Base-by-base conservation (phyloP, 2,888 invertebrate species). In the Drosophila colorata region DNA sequence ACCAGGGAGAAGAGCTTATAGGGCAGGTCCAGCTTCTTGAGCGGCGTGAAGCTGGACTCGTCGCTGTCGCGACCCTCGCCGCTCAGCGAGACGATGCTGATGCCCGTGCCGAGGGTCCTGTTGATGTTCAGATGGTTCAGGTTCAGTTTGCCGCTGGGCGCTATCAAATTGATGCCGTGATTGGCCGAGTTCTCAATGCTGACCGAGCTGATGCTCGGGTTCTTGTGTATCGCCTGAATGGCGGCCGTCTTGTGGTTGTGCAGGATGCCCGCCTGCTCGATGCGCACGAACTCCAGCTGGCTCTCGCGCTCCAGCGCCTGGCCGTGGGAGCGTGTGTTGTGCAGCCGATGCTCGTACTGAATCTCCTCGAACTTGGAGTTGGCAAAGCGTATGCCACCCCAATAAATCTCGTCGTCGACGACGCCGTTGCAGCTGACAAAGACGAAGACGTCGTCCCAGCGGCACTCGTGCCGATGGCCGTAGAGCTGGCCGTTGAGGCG, bases 331-430 rank as follows among this genome's bases (percentile, higher is more conserved):
- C 95, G 94, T 7, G 95, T 79, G 84, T 97, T 96, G 86, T 97
- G 97, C 60, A 97, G 95, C 57, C 97, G 94, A 82, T 96, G 95
- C 79, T 96, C 96, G 89, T 96, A 97, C 2, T 96, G 92, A 72
- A 96, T 95, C 91, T 97, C 96, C 91, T 99, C 98, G 90, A 98
- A 98, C 90, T 97, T 96, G 3, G 96, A 95, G 90, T 97, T 95
- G 0, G 98, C 96, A 90, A 99, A 98, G 68, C 99, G 94, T 70
- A 99, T 95, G 35, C 99, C 99, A 41, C 99, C 99, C 99, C 99
- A 99, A 89, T 98, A 97, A 48, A 96, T 95, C 3, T 86, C 82
- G 60, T 94, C 93, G 11, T 94, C 93, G 6, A 88, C 88, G 4
- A 94, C 93, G 5, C 96, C 92, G 89, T 95, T 96, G 90, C 99